Percentiles rank a stretch among this genome's conserved stretches.
These are phyloP conservation scores for Actinemys pallida DNA, from an alignment of 2,113 vertebrate genomes.

Conservation along the genomic window DNA sequence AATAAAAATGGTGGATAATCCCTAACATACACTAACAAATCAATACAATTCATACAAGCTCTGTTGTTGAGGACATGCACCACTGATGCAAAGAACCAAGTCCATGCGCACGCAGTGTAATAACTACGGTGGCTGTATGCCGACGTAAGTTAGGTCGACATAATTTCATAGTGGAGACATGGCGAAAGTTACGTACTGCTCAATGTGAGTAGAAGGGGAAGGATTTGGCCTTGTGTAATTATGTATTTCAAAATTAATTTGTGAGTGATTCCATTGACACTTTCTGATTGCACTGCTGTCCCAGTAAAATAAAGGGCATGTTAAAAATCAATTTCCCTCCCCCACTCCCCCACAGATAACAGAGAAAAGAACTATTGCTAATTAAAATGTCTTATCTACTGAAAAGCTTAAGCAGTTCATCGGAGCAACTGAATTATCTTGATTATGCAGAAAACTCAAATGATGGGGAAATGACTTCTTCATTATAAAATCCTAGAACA, in stretches of 20 bases:
- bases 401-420: constrained; percentile 46
- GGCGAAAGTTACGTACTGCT: neutral
- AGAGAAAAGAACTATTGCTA: constrained; percentile 64
- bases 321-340: constrained; percentile 36
- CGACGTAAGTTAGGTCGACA: neutral
- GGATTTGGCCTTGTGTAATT: fast-evolving
- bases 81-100: neutral
- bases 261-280: constrained; percentile 60
- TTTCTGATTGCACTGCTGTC: constrained; percentile 47
- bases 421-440: constrained; percentile 61
- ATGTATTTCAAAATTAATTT: constrained; percentile 37
- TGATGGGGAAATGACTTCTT: constrained; percentile 60
- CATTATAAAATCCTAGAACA: constrained; percentile 64
- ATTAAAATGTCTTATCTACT: constrained; percentile 67
- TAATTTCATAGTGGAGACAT: neutral
- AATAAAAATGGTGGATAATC: no score
- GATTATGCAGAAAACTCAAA: constrained; percentile 60
- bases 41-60: neutral
- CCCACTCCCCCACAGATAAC: constrained; percentile 29
- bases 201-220: fast-evolving
- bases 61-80: neutral
- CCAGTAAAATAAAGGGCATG: constrained; percentile 12
- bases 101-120: neutral
- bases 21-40: neutral
- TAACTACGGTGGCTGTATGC: neutral